Evolutionary conservation across 2,888 invertebrate species (phyloP).

Genomic region (Euspilapteryx auroguttella): DNA sequence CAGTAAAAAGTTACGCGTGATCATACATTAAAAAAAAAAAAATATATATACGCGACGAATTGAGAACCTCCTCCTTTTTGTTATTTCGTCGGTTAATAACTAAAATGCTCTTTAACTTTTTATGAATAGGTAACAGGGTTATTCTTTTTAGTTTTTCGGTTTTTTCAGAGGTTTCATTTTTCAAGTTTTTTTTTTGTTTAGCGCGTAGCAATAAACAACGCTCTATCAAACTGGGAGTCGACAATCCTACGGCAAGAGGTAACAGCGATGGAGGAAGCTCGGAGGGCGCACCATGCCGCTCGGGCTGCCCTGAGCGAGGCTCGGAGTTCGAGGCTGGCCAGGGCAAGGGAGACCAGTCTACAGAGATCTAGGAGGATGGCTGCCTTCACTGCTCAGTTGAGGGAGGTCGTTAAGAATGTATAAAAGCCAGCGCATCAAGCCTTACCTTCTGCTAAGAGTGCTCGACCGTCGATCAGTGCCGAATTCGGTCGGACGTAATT

Average conservation of each 20-base stretch:
- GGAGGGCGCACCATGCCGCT: constrained; percentile 22
- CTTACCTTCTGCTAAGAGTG: no score
- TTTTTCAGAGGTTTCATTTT: no score
- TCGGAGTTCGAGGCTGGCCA: constrained; percentile 18
- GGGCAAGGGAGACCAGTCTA: constrained; percentile 7
- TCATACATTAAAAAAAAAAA: no score
- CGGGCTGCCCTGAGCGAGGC: constrained; percentile 9
- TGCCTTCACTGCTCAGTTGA: no score
- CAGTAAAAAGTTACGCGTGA: no score
- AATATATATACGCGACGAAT: not conserved
- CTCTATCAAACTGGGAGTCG: constrained; percentile 30
- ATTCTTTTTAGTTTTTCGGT: not conserved
- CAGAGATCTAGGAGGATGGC: no score
- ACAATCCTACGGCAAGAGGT: constrained; percentile 23
- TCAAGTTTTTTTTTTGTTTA: constrained; percentile 13
- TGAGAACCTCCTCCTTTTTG: not conserved
- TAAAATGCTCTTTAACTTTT: not conserved
- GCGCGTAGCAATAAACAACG: constrained; percentile 35
- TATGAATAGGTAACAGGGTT: not conserved
- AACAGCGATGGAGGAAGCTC: constrained; percentile 19
- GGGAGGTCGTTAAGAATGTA: no score
- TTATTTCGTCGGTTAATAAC: not conserved
- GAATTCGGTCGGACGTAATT: no score
- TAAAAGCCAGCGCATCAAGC: no score
- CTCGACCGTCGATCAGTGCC: no score